Conservation (phyloP, 1,140 invertebrate genomes). For the Ctenoplectra terminalis region DNA sequence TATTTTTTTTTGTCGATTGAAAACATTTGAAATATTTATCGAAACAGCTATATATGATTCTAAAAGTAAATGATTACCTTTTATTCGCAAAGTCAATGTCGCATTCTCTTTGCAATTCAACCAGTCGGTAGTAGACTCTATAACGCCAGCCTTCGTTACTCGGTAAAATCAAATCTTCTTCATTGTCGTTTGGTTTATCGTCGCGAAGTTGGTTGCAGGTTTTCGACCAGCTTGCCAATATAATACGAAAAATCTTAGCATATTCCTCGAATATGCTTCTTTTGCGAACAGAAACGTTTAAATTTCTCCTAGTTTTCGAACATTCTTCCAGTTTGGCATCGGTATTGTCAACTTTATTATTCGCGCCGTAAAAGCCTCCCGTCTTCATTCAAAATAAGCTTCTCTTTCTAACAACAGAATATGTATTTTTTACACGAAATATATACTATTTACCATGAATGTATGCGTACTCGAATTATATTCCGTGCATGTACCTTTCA, state of each 20-base stretch:
- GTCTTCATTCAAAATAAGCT: not conserved
- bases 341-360: not conserved
- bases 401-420: not conserved
- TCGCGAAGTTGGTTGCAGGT: slow-evolving; percentile 42
- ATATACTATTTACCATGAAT: no score
- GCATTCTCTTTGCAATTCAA: slow-evolving; percentile 86
- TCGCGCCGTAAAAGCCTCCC: not conserved
- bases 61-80: slow-evolving; percentile 10
- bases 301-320: slow-evolving; percentile 3
- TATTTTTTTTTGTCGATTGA: no score
- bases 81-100: slow-evolving; percentile 55
- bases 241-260: slow-evolving; percentile 72
- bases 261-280: slow-evolving; percentile 72
- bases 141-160: slow-evolving; percentile 89
- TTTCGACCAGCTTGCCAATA: slow-evolving; percentile 68
- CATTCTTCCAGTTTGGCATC: no score
- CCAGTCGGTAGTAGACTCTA: slow-evolving; percentile 88
- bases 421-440: no score
- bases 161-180: slow-evolving; percentile 84
- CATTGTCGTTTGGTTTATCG: slow-evolving; percentile 50
- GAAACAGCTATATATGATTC: no score
- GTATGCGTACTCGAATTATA: no score
- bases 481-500: no score
- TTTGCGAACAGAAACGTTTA: slow-evolving; percentile 30
- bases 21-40: no score